phyloP scores from a whole-genome alignment of 35 echinoderm and acorn worm genomes.

The Holothuria glaberrima region DNA sequence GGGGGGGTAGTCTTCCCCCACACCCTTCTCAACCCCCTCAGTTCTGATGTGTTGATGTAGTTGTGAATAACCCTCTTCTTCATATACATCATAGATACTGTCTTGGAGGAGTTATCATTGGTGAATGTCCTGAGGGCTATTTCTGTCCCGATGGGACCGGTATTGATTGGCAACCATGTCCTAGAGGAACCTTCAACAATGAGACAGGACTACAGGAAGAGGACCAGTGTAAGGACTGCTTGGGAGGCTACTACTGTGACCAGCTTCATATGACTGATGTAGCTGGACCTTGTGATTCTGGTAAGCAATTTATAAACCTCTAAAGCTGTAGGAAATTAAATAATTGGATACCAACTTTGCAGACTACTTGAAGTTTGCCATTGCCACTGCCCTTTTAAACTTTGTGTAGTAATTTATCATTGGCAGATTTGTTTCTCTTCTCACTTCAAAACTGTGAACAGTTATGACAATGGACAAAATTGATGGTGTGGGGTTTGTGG shows the following conservation, averaged over 20 bases:
- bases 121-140: slow-evolving; percentile 77
- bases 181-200: slow-evolving; percentile 88
- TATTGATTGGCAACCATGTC: slow-evolving; percentile 95
- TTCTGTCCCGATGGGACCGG: slow-evolving; percentile 92
- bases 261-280: slow-evolving; percentile 67
- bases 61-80: not conserved
- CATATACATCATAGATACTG: slow-evolving; percentile 73
- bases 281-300: slow-evolving; percentile 71
- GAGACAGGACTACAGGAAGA: slow-evolving; percentile 78
- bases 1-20: too few species aligned
- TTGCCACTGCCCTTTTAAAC: too few species aligned
- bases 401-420: too few species aligned
- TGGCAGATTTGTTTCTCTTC: too few species aligned
- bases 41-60: not conserved
- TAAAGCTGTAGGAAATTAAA: too few species aligned
- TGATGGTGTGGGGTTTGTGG: too few species aligned
- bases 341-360: too few species aligned
- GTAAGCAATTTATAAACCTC: slow-evolving; percentile 14
- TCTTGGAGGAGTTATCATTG: slow-evolving; percentile 75
- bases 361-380: too few species aligned
- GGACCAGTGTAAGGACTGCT: slow-evolving; percentile 73
- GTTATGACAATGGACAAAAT: too few species aligned
- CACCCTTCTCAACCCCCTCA: not conserved
- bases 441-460: too few species aligned
- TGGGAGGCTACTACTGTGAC: slow-evolving; percentile 93